Evolutionary conservation across 2,888 invertebrate genomes (phyloP), one percentile per base, ranked within the genome.

Genomic region (Drosophila parthenogenetica): DNA sequence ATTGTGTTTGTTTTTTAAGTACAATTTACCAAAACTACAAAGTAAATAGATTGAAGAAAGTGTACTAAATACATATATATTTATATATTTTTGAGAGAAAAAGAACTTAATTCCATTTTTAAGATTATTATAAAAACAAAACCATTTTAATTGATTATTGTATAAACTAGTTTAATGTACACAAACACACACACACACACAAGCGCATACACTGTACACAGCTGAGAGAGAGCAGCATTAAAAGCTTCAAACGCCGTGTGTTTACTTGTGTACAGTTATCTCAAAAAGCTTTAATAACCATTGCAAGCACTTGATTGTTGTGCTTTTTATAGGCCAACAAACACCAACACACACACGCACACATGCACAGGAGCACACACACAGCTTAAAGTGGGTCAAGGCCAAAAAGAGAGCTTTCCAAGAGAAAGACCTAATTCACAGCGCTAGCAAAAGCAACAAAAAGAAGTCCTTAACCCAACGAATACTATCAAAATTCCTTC

Each of bases 381-480:
- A 57, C 45, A 62, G 37, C 43, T 60, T 60, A 60, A 89, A 79
- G 65, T 89, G 74, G 89, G 89, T 89, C 89, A 89, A 89, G 89
- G 89, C 84, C 89, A 87, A 70, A 13, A 19, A n/a, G 50, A 66
- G 40, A 61, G 58, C 67, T 66, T 64, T 68, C 13, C 11, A 3
- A 19, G 7, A 22, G 22, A 22, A 5, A 40, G 17, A 39, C 29
- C 8, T 22, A 39, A 55, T 50, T 10, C 32, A 32, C 40, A 62
- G 8, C 14, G 14, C 53, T 5, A 3, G 13, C 32, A 19, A 45
- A 2, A 11, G 14, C 17, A 25, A 54, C 4, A 16, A 13, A 25
- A 16, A 13, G 10, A 7, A 50, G 11, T 49, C 32, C 32, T 55
- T 43, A n/a, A 16, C 32, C 5, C 17, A 29, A 8, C 5, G 19